Conservation (phyloP, 2,888 invertebrate species). For the Chrysina gloriosa region DNA sequence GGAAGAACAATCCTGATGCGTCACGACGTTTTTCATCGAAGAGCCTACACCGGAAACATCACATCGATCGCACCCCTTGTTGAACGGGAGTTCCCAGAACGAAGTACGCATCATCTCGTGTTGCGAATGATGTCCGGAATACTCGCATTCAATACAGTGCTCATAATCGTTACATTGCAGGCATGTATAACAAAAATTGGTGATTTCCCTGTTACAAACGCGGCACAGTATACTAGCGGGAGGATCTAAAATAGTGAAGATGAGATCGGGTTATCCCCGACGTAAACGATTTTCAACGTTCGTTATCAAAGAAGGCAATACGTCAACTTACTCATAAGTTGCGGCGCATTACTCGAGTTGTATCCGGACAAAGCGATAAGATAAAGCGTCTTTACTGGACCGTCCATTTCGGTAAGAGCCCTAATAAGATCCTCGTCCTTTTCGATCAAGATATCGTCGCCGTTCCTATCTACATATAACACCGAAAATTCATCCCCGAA, state of each 20-base stretch:
- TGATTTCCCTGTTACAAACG: conserved; percentile 73
- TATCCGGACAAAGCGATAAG: conserved; percentile 44
- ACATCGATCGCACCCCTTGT: conserved; percentile 7
- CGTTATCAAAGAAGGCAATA: neutral
- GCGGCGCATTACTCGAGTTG: neutral
- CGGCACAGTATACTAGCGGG: conserved; percentile 78
- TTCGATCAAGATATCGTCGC: conserved; percentile 73
- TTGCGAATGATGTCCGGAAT: conserved; percentile 74
- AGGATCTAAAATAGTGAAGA: neutral
- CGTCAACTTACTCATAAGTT: neutral
- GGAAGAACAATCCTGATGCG: conserved; percentile 20
- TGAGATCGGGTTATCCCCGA: neutral
- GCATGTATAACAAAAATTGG: conserved; percentile 91
- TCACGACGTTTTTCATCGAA: neutral
- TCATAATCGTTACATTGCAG: conserved; percentile 84
- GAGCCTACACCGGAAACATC: neutral
- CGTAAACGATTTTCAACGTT: too few species aligned
- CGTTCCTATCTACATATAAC: conserved; percentile 71
- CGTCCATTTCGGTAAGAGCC: conserved; percentile 67
- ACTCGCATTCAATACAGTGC: conserved; percentile 81
- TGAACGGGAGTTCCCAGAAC: conserved; percentile 45
- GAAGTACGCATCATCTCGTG: conserved; percentile 85
- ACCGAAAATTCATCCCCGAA: neutral
- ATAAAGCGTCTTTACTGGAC: conserved; percentile 58
- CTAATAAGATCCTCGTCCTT: conserved; percentile 75